Evolutionary conservation across 2,797 vertebrate species (phyloP), one percentile per base, ranked within the genome.

Genomic region (Argentina silus): DNA sequence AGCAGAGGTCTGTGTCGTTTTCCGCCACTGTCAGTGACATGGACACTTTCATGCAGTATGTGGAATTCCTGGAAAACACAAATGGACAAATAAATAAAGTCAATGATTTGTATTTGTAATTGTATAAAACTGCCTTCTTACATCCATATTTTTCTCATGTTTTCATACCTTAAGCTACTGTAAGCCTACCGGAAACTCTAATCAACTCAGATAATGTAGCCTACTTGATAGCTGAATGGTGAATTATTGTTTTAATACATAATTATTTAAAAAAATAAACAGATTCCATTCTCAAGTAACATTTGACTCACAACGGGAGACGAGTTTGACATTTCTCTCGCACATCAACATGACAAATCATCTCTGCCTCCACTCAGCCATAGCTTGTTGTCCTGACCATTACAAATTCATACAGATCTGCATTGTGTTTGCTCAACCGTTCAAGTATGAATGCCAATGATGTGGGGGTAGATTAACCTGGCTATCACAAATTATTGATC

Each of bases 41-140:
- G 89, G 98, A 99, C 83, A 99, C 98, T 92, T 99, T 99, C 97
- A 99, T 98, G 90, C 98, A 99, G 85, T 99, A 99, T 2, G 98
- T 97, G 75, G 97, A 98, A 85, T 99, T 99, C 91, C 98, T 99
- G 95, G 44, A 92, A 91, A 66, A 80, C 48, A 72, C 78, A 1
- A 72, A 42, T 27, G 19, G 69, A 36, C 9, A 62, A 55, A 80
- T 69, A 66, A 69, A 57, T 59, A 43, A 57, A 60, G 78, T 79
- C 5, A 75, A 67, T 63, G 3, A 6, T 57, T 66, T 19, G 27
- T 36, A 36, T 36, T 36, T 36, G 4, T 36, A 36, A 36, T 60
- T 14, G 12, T 7, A 60, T 7, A 60, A 12, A 3, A 60, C 7
- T 14, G 12, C 14, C 11, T 7, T 53, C 50, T 53, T 23, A 27